Evolutionary conservation across 2,888 invertebrate genomes (phyloP).

Genomic region (Hydriomena furcata): DNA sequence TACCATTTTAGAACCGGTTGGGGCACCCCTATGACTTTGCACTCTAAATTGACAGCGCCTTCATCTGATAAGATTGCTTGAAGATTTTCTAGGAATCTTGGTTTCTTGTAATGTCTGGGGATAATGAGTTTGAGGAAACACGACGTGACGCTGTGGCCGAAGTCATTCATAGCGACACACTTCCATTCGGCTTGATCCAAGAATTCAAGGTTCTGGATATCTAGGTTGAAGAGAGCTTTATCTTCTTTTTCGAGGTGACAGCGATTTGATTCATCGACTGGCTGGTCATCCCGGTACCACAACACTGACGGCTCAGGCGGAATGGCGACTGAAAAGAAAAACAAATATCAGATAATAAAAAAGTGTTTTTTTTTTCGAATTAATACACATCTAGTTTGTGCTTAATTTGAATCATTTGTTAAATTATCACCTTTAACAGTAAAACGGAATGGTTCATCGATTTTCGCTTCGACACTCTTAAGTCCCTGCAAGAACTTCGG

Average conservation of each 20-base stretch:
- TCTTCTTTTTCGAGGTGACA: conserved; percentile 88
- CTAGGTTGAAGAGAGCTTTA: conserved; percentile 88
- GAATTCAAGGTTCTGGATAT: conserved; percentile 89
- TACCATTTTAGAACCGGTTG: conserved; percentile 96
- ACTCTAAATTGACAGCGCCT: conserved; percentile 95
- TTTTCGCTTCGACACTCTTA: conserved; percentile 91
- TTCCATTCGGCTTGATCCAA: conserved; percentile 96
- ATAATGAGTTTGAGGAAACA: conserved; percentile 93
- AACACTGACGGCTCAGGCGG: conserved; percentile 91
- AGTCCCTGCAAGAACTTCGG: conserved; percentile 92
- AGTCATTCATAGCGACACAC: conserved; percentile 94
- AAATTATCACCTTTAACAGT: conserved; percentile 87
- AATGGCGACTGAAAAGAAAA: conserved; percentile 85
- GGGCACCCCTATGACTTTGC: conserved; percentile 96
- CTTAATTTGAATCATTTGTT: too few species aligned
- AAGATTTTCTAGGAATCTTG: conserved; percentile 92
- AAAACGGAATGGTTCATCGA: conserved; percentile 92
- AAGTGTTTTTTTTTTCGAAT: too few species aligned
- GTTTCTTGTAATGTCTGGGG: conserved; percentile 94
- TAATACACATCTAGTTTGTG: too few species aligned
- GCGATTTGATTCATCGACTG: conserved; percentile 86
- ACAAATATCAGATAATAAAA: background rate
- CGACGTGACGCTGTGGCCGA: conserved; percentile 94
- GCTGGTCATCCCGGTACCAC: conserved; percentile 95
- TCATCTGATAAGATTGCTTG: conserved; percentile 94